phyloP scores from a whole-genome alignment of 2,888 invertebrate genomes.

The Isotomurus palustris region DNA sequence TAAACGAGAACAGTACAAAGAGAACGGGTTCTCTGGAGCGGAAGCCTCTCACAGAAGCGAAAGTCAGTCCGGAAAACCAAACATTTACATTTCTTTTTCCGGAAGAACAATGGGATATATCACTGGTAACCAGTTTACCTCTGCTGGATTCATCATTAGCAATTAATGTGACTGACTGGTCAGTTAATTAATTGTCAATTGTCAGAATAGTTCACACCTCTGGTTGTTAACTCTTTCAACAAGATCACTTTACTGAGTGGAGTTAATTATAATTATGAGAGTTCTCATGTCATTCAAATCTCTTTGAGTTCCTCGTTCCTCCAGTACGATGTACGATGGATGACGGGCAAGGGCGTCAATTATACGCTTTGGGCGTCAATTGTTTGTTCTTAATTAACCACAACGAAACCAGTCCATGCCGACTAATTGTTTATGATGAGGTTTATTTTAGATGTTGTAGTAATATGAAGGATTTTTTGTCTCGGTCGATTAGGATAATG shows the following conservation, averaged over 20 bases:
- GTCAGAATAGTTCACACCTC: constrained; percentile 16
- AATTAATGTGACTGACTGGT: constrained; percentile 8
- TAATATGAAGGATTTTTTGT: constrained; percentile 10
- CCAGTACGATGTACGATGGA: too few relatives aligned
- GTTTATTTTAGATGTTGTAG: constrained; percentile 11
- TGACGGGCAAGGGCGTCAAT: constrained; percentile 11
- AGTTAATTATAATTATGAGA: constrained; percentile 8
- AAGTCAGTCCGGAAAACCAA: too few relatives aligned
- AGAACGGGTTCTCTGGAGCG: too few relatives aligned
- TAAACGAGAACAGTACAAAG: too few relatives aligned
- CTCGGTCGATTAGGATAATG: constrained; percentile 13
- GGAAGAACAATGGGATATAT: too few relatives aligned
- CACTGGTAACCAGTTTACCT: constrained; percentile 1
- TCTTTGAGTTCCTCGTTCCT: too few relatives aligned
- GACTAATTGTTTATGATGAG: constrained; percentile 13
- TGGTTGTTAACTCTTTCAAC: constrained; percentile 19
- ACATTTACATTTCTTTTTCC: too few relatives aligned
- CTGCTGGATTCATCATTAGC: constrained; percentile 4
- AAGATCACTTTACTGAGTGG: constrained; percentile 13
- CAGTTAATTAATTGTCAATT: constrained; percentile 18
- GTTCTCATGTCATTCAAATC: constrained; percentile 15
- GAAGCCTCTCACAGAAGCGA: too few relatives aligned
- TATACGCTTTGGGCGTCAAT: constrained; percentile 19
- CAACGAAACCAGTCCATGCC: constrained; percentile 14
- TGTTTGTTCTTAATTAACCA: constrained; percentile 17